These are phyloP conservation scores for Hydroisotoma schaefferi DNA, from an alignment of 2,888 invertebrate genomes.

Conservation along the genomic window DNA sequence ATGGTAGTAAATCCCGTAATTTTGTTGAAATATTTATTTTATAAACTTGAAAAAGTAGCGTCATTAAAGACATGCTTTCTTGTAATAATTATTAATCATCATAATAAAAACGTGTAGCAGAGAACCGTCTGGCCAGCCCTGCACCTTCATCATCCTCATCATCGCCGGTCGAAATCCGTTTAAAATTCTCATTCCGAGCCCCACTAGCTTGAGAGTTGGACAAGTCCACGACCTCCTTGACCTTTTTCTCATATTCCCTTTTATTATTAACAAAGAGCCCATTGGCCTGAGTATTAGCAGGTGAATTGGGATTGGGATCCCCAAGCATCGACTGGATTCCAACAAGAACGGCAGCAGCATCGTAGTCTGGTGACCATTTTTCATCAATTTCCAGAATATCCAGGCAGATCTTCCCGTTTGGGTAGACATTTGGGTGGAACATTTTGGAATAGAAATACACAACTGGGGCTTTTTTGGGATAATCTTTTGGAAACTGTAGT, in stretches of 20 bases:
- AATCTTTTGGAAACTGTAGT: conserved; percentile 25
- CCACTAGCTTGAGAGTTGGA: too few relatives aligned
- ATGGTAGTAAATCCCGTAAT: too few relatives aligned
- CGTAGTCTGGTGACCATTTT: conserved; percentile 31
- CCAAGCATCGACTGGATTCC: conserved; percentile 32
- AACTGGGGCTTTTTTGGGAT: conserved; percentile 27
- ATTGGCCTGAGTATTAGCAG: conserved; percentile 37
- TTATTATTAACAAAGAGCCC: conserved; percentile 8
- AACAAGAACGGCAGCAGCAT: conserved; percentile 26
- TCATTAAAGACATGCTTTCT: too few relatives aligned
- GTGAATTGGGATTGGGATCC: conserved; percentile 40
- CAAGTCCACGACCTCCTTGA: not conserved
- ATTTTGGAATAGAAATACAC: conserved; percentile 32
- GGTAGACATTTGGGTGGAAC: conserved; percentile 43
- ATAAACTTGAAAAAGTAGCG: too few relatives aligned
- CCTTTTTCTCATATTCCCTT: not conserved
- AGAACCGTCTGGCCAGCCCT: too few relatives aligned
- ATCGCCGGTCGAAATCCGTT: too few relatives aligned
- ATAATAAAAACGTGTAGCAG: too few relatives aligned
- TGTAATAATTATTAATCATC: too few relatives aligned
- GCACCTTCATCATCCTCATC: too few relatives aligned
- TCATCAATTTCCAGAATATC: conserved; percentile 32
- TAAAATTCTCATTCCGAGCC: too few relatives aligned
- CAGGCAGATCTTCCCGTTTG: conserved; percentile 35
- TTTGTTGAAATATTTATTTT: too few relatives aligned